Evolutionary conservation across 2,888 invertebrate genomes (phyloP).

Genomic region (Cephus runcator): DNA sequence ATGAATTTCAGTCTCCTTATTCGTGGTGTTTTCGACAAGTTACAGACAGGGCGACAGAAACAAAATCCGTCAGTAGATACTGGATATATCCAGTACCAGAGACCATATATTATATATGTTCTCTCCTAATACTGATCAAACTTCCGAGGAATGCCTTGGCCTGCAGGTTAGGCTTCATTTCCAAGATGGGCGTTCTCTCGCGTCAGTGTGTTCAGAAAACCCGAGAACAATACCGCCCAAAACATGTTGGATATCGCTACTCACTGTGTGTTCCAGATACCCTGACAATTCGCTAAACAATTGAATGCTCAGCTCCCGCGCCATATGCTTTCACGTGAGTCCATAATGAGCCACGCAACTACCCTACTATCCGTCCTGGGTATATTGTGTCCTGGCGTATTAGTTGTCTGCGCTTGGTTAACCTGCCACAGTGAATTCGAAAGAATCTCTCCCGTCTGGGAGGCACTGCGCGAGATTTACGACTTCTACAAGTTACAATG

Average conservation of each 20-base stretch:
- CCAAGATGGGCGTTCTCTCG: neutral
- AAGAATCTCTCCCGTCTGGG: neutral
- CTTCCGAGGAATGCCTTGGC: neutral
- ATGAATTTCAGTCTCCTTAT: neutral
- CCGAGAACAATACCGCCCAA: slow-evolving; percentile 1
- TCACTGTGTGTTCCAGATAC: slow-evolving; percentile 21
- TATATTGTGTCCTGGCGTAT: neutral
- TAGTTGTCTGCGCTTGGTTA: neutral
- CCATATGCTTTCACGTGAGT: slow-evolving; percentile 19
- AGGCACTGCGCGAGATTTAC: neutral
- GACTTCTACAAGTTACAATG: neutral
- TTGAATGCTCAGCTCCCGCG: slow-evolving; percentile 14
- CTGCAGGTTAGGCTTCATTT: neutral
- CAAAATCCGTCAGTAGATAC: neutral
- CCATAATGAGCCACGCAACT: slow-evolving; percentile 21
- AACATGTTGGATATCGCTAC: slow-evolving; percentile 20
- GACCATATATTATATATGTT: no score
- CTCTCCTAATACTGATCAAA: neutral
- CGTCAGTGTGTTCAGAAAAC: slow-evolving; percentile 18
- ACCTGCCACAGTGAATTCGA: neutral
- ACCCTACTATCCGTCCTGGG: neutral
- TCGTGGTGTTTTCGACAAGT: neutral
- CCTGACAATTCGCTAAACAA: slow-evolving; percentile 24
- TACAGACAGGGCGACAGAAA: neutral
- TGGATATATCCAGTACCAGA: no score